These are phyloP conservation scores for Neoitamus cyanurus DNA, from an alignment of 2,888 invertebrate genomes.

Conservation along the genomic window DNA sequence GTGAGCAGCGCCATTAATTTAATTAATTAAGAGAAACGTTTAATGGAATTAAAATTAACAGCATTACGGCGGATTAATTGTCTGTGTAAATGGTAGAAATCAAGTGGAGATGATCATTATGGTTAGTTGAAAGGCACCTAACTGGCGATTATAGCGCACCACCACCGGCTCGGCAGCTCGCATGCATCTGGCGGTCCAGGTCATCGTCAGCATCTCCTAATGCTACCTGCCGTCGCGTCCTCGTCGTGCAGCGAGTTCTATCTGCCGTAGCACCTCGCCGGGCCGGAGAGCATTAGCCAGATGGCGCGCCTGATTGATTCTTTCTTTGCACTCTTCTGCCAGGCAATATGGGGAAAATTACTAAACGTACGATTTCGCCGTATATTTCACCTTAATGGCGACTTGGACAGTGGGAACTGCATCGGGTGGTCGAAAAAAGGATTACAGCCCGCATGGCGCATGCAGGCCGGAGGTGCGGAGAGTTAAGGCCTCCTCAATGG, in stretches of 20 bases:
- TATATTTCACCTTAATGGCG: conserved; percentile 6
- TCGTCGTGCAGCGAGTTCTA: not conserved
- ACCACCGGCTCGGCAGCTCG: not conserved
- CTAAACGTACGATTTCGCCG: not conserved
- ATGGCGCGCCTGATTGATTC: not conserved
- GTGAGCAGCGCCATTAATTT: conserved; percentile 48
- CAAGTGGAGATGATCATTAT: conserved; percentile 43
- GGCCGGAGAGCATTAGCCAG: conserved; percentile 6
- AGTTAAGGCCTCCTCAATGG: not conserved
- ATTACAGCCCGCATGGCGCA: not conserved
- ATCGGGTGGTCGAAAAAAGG: not conserved
- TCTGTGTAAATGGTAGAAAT: conserved; percentile 39
- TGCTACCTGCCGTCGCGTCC: not conserved
- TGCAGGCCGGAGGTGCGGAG: not conserved
- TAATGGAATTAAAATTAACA: conserved; percentile 46
- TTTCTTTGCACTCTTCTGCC: not conserved
- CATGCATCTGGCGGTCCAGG: not conserved
- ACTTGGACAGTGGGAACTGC: not conserved
- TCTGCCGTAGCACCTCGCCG: not conserved
- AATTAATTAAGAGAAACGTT: conserved; percentile 51
- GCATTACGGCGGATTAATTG: conserved; percentile 44
- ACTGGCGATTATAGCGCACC: not conserved
- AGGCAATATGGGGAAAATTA: not conserved
- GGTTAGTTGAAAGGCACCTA: conserved; percentile 26
- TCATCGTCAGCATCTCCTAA: not conserved